Conservation (phyloP, 2,888 invertebrate species). For the Ochropleura plecta region DNA sequence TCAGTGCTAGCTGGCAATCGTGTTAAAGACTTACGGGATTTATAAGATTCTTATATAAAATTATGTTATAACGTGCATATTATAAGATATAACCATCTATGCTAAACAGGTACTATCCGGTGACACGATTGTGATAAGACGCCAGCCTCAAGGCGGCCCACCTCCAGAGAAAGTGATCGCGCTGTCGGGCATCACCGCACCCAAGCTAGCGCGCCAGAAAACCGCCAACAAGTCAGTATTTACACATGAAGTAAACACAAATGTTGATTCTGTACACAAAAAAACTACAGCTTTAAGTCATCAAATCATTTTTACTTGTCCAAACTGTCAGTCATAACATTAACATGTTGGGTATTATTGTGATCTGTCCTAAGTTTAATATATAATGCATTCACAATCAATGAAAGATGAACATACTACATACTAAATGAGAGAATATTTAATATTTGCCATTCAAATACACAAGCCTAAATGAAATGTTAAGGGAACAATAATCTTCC, state of each 20-base stretch:
- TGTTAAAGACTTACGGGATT: slow-evolving; percentile 26
- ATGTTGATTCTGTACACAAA: slow-evolving; percentile 34
- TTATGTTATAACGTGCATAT: slow-evolving; percentile 29
- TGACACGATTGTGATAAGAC: slow-evolving; percentile 98
- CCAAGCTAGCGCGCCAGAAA: slow-evolving; percentile 93
- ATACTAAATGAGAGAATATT: not conserved
- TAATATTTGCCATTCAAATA: not conserved
- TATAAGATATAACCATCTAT: slow-evolving; percentile 34
- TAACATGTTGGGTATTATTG: not conserved
- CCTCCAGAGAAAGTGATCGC: slow-evolving; percentile 97
- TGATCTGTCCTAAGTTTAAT: not conserved
- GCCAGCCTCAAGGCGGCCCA: slow-evolving; percentile 96
- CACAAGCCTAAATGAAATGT: not conserved
- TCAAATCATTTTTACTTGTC: slow-evolving; percentile 19
- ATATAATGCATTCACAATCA: not conserved
- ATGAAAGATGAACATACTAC: not conserved
- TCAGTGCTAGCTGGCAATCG: slow-evolving; percentile 53
- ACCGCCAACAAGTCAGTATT: slow-evolving; percentile 84
- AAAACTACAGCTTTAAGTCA: slow-evolving; percentile 40
- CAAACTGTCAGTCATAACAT: slow-evolving; percentile 23
- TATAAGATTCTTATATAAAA: slow-evolving; percentile 6
- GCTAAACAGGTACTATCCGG: slow-evolving; percentile 96
- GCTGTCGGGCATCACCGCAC: slow-evolving; percentile 97
- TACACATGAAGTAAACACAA: slow-evolving; percentile 23
- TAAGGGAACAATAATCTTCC: not conserved